Base-by-base conservation (phyloP, 2,113 vertebrate genomes). In the Larimichthys polyactis region DNA sequence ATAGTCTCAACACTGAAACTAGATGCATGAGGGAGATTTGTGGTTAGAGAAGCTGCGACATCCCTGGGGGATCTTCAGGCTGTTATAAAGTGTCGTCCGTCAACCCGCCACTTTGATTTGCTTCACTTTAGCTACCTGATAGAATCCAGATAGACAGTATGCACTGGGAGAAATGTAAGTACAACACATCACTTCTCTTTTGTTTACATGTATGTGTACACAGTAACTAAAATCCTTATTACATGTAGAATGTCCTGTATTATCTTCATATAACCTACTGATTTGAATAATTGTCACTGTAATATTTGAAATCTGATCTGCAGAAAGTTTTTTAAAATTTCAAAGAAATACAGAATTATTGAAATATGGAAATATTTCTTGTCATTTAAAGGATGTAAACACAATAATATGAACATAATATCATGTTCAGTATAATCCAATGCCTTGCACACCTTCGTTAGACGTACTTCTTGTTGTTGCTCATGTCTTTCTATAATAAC, bases 101-200 rank as follows among this genome's bases (percentile, higher is more conserved):
- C 84, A 68, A 64, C 75, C 73, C 24, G 71, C 81, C 86, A 87
- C 81, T 90, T 79, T 83, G 81, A 87, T 90, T 88, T 84, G 58
- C 74, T 67, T 65, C 72, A n/a, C 17, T 84, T 74, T 36, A 75
- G 19, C 70, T 58, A 19, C 40, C 49, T 40, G 48, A 70, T 65
- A 71, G 73, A 44, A 80, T 27, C 67, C 27, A 51, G 60, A 83
- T 62, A 62, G 66, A 55, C 84, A 86, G 78, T 51, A 93, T 95
- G 94, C 94, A 93, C 89, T 95, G 94, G 93, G 95, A 95, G 58
- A 95, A 95, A 95, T 90, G 95, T 96, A 87, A 95, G 95, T 95
- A 94, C 65, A 24, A 16, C n/a, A 70, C 63, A 9, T 63, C 3
- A 48, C 76, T 70, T 4, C 4, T 69, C 22, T 66, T 71, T 49